phyloP scores from a whole-genome alignment of 2,797 vertebrate genomes.

The Pantherophis alleghaniensis region DNA sequence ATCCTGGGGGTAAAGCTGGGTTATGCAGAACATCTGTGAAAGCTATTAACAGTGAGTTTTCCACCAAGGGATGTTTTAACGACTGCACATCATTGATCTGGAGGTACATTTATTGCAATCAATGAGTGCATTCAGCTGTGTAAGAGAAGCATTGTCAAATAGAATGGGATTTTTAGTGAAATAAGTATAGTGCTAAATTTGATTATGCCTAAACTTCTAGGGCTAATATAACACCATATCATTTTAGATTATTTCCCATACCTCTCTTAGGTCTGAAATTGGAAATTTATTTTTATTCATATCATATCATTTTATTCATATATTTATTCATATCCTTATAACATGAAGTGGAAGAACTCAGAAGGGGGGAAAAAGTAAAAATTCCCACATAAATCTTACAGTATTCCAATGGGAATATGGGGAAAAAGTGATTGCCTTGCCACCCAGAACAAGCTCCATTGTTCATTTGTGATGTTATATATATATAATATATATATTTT shows the following conservation, averaged over 20 bases:
- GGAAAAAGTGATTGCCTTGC: background rate
- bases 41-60: constrained; percentile 49
- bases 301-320: constrained; percentile 8
- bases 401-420: background rate
- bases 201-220: constrained; percentile 50
- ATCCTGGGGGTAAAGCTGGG: constrained; percentile 19
- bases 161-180: constrained; percentile 62
- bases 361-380: background rate
- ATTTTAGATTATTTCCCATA: constrained; percentile 58
- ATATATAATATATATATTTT: too few species aligned
- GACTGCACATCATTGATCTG: constrained; percentile 55
- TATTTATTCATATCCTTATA: too few species aligned
- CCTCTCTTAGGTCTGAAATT: constrained; percentile 48
- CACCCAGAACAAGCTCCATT: background rate
- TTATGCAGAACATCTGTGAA: constrained; percentile 24
- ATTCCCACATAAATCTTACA: background rate
- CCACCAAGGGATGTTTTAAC: constrained; percentile 57
- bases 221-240: constrained; percentile 62
- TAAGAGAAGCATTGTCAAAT: constrained; percentile 65
- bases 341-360: constrained; percentile 27
- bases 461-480: background rate
- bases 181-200: constrained; percentile 67
- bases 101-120: constrained; percentile 67
- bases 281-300: constrained; percentile 50
- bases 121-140: constrained; percentile 61